These are phyloP conservation scores for Glaucidium brasilianum DNA, from an alignment of 2,113 vertebrate genomes.

Conservation along the genomic window DNA sequence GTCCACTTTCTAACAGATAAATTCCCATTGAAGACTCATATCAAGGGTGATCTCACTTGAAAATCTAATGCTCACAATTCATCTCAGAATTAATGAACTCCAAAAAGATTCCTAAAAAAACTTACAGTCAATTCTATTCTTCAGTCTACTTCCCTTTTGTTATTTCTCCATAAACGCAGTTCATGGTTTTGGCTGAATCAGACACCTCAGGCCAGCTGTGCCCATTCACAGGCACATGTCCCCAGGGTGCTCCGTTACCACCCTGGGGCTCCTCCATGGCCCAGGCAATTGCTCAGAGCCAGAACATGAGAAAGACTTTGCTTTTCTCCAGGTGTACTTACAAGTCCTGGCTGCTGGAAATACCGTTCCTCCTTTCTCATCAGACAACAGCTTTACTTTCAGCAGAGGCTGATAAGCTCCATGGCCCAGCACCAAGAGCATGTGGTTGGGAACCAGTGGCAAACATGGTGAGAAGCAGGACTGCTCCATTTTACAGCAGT, in stretches of 20 bases:
- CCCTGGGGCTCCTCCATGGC: background rate
- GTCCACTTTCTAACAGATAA: background rate
- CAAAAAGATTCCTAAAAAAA: constrained; percentile 1
- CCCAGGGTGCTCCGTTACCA: background rate
- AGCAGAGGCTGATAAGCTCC: background rate
- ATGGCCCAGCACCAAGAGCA: background rate
- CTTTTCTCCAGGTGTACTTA: background rate
- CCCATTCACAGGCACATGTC: background rate
- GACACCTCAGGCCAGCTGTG: background rate
- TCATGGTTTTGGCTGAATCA: constrained; percentile 29
- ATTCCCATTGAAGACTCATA: background rate
- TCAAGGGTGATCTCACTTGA: background rate
- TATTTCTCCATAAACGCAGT: background rate
- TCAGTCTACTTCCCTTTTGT: constrained; percentile 3
- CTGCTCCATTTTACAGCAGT: background rate
- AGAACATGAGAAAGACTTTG: background rate
- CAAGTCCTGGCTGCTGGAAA: background rate
- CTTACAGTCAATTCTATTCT: background rate
- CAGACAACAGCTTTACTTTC: background rate
- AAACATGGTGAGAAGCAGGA: background rate
- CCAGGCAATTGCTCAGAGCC: background rate
- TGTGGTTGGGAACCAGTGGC: background rate
- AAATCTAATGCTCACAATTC: background rate
- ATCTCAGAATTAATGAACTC: constrained; percentile 18
- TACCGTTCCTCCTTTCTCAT: background rate